phyloP scores from a whole-genome alignment of 2,113 vertebrate species.

The Sakesphorus luctuosus region DNA sequence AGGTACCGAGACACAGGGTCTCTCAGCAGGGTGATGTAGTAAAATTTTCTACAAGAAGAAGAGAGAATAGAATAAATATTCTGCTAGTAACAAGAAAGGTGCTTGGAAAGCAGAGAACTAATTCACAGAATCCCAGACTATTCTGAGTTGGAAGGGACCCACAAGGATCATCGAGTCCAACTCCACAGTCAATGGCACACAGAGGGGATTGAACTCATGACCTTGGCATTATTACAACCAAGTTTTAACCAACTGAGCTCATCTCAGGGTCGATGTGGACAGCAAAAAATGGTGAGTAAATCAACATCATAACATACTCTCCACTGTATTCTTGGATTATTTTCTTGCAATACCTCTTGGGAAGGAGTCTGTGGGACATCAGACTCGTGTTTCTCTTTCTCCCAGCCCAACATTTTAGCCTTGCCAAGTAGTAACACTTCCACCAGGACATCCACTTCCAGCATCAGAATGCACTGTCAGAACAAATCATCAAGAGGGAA shows the following conservation, averaged over 20 bases:
- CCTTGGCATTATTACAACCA: no score
- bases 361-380: not conserved
- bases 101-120: not conserved
- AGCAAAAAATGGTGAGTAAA: not conserved
- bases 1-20: slow-evolving; percentile 98
- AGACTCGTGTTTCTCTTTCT: not conserved
- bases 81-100: not conserved
- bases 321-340: not conserved
- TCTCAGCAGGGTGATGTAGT: slow-evolving; percentile 96
- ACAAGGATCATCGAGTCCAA: no score
- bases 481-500: not conserved
- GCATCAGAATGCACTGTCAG: not conserved
- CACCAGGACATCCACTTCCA: not conserved
- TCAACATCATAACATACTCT: not conserved
- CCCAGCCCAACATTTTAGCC: not conserved
- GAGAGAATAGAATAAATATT: not conserved
- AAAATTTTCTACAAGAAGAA: slow-evolving; percentile 87
- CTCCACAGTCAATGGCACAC: no score
- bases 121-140: no score
- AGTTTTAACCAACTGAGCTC: no score
- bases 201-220: no score
- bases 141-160: no score
- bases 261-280: not conserved
- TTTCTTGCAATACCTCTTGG: not conserved
- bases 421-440: not conserved